Base-by-base conservation (phyloP, 2,888 invertebrate genomes). In the Mycalesis mineus region DNA sequence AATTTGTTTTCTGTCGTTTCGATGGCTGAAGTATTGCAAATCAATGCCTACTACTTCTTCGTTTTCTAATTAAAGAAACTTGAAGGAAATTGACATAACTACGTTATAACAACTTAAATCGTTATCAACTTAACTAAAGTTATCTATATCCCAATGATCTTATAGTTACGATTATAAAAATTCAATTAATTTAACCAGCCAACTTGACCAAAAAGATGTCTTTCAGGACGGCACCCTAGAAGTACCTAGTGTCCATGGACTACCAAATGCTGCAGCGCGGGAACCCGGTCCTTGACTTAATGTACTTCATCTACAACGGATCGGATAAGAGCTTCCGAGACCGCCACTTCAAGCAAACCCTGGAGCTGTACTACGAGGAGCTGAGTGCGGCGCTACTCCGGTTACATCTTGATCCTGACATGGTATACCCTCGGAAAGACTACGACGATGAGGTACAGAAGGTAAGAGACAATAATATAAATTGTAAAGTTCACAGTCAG, bases 361-460 rank as follows among this genome's bases (percentile, higher is more conserved):
- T 74, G 1, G 70, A 74, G 4, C 65, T 65, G 29, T 77, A 77
- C 61, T 73, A 75, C 51, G 44, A 44, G 4, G 64, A 70, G 50
- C 55, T 75, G 28, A 55, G 64, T 40, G 40, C 42, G 4, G 61
- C 69, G 1, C 62, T 77, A 1, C 22, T 36, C 14, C 54, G 68
- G 13, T 52, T 77, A 14, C 44, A 61, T 1, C 57, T 72, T 7
- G 63, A 69, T 6, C 67, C 71, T 0, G 62, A 69, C 1, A 31
- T 64, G 4, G 52, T 70, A 2, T 76, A 69, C 57, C 56, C 72
- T 0, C 67, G 63, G 14, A 57, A 66, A 14, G 68, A 69, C 13
- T 76, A 68, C 33, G 68, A 74, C 8, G 57, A 55, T 33, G 76
- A 77, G 55, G 52, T 73, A 36, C 55, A 71, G 50, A 40, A 63